These are phyloP conservation scores for Polylopha cassiicola DNA, from an alignment of 2,888 invertebrate species.

Conservation along the genomic window DNA sequence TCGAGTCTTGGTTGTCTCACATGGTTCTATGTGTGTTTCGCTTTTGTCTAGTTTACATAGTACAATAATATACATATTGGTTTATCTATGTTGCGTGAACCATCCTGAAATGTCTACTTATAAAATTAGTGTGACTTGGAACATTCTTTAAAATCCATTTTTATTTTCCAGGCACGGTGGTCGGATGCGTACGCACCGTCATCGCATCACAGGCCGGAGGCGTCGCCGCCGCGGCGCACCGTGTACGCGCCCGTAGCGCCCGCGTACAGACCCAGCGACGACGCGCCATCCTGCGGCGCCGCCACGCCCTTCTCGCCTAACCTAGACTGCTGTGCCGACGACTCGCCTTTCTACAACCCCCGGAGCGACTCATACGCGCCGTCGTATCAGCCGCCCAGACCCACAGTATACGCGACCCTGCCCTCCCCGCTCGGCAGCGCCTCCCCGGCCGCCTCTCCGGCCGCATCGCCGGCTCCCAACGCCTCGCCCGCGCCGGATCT, in stretches of 20 bases:
- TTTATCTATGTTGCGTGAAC: no score
- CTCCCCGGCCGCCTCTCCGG: slow-evolving; percentile 61
- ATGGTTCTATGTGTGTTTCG: no score
- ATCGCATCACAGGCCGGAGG: slow-evolving; percentile 77
- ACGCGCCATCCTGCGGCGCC: slow-evolving; percentile 72
- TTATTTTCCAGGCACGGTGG: slow-evolving; percentile 73
- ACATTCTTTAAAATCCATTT: no score
- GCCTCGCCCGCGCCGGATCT: slow-evolving; percentile 43
- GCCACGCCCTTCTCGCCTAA: slow-evolving; percentile 73
- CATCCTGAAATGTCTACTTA: no score
- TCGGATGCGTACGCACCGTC: slow-evolving; percentile 81
- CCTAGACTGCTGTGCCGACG: slow-evolving; percentile 63
- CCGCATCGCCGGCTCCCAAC: slow-evolving; percentile 58
- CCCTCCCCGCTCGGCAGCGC: slow-evolving; percentile 65
- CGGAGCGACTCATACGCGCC: slow-evolving; percentile 73
- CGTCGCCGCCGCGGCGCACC: slow-evolving; percentile 72
- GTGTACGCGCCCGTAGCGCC: slow-evolving; percentile 71
- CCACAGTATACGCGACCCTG: slow-evolving; percentile 70
- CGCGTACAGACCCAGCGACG: slow-evolving; percentile 69
- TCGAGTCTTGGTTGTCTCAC: no score
- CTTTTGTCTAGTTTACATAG: no score
- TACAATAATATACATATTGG: no score
- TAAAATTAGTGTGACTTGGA: no score
- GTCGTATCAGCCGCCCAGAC: slow-evolving; percentile 69
- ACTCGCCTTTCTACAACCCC: slow-evolving; percentile 74